phyloP scores from a whole-genome alignment of 2,888 invertebrate genomes.

The Escarpia spicata region DNA sequence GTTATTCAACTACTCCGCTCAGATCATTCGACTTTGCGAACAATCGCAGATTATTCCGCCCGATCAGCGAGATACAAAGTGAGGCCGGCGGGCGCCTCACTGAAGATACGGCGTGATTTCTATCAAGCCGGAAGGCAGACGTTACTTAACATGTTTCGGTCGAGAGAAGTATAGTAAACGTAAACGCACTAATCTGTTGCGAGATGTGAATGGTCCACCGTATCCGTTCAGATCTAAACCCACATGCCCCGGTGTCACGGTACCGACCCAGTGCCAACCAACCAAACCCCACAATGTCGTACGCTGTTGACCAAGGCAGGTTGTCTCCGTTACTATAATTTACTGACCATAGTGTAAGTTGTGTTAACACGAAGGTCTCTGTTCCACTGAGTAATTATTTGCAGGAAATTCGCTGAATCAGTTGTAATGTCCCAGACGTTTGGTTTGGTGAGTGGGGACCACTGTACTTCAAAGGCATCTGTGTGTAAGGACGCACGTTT shows the following conservation, averaged over 20 bases:
- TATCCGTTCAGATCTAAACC: background rate
- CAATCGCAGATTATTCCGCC: background rate
- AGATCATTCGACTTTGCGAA: background rate
- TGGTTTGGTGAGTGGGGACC: no score
- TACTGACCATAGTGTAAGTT: no score
- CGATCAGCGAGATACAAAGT: background rate
- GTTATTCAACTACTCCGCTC: background rate
- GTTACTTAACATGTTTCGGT: background rate
- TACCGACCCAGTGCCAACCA: background rate
- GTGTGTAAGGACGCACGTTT: no score
- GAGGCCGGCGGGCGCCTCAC: background rate
- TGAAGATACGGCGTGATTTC: background rate
- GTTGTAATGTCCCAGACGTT: no score
- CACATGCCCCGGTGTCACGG: background rate
- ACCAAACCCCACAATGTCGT: background rate
- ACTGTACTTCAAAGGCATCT: no score
- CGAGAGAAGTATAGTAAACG: background rate
- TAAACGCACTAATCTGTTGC: background rate
- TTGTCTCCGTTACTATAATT: no score
- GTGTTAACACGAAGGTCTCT: no score
- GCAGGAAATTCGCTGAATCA: no score
- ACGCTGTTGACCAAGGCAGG: background rate
- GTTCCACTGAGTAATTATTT: no score
- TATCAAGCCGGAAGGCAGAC: constrained; percentile 7
- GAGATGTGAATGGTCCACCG: background rate